Base-by-base conservation (phyloP, 1,140 invertebrate genomes). In the Coptotermes formosanus region DNA sequence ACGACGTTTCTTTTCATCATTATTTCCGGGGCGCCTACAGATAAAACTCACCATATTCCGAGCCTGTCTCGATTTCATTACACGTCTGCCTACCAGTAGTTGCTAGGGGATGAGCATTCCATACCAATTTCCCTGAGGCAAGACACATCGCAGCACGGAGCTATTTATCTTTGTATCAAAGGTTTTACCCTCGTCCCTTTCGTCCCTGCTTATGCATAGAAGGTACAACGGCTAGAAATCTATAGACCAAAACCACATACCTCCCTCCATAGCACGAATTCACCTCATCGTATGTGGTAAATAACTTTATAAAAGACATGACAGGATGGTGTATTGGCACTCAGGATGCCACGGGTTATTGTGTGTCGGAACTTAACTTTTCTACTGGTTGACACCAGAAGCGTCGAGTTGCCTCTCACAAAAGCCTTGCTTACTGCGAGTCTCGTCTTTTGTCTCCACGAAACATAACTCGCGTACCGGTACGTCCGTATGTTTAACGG, bases 151-250 rank as follows among this genome's bases (percentile, higher is more conserved):
- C 64, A 75, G 64, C 64, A 30, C n/a, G 64, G 7, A 75, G n/a
- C 64, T n/a, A 75, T 75, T 75, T 75, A 75, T 75, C 64, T 30
- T 75, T 75, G 64, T 75, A 75, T 75, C 64, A 75, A 75, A 75
- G 64, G 64, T 75, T 75, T 25, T 14, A 11, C 25, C 25, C 64
- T 16, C 64, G 7, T 64, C 25, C 59, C 59, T 64, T 30, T 75
- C 64, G 64, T 16, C 14, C 64, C n/a, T 11, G 25, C 52, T 75
- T 75, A 75, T 75, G 64, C 64, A 75, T 9, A 75, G 64, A n/a
- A 75, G 64, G n/a, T 25, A 75, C 64, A 11, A 19, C 52, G 52
- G 52, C 52, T 16, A 19, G 52, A 21, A 55, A 21, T 21, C 52
- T 55, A 21, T 21, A 55, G 14, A 48, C 45, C 45, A 48, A 48